Evolutionary conservation across 1,140 invertebrate genomes (phyloP), one percentile per base, ranked within the genome.

Genomic region (Argopecten irradians): DNA sequence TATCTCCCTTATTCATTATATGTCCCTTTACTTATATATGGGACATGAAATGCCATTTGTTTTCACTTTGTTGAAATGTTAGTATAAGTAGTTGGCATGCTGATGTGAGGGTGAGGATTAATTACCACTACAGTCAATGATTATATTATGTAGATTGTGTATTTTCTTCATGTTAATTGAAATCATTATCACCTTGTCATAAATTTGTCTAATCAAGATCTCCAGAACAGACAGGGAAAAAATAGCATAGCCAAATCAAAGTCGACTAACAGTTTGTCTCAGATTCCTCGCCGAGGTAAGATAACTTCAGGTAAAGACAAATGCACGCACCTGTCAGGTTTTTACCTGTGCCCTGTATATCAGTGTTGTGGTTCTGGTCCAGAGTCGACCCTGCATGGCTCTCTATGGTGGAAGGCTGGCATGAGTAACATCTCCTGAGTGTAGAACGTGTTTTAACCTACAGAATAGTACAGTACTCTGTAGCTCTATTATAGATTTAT

Each of bases 271-370:
- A 92, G 91, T 83, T 82, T 93, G 14, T 92, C 91, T 86, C 92
- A 91, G 83, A 93, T 93, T 83, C 93, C 93, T 33, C 86, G 90
- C 22, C 87, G 90, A 90, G 93, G 93, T 93, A 91, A 93, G 90
- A 36, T 28, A n/a, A 33, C 22, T n/a, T 2, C 28, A 41, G 35
- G 84, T 85, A 43, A 39, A n/a, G 14, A 33, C 1, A n/a, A 39
- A n/a, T 85, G 39, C 84, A 85, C 33, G 84, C n/a, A 84, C 34
- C 34, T 36, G 34, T 84, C 83, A 36, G 34, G 34, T 22, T 19
- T 36, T 19, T 84, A 39, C 83, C 34, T 84, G 34, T 84, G n/a
- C 83, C 14, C 14, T n/a, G 5, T 84, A 84, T 11, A 36, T 36
- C 14, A 84, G 83, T 84, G 36, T 35, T 36, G 36, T 84, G 34